Evolutionary conservation across 2,888 invertebrate genomes (phyloP).

Genomic region (Dusona sp.): DNA sequence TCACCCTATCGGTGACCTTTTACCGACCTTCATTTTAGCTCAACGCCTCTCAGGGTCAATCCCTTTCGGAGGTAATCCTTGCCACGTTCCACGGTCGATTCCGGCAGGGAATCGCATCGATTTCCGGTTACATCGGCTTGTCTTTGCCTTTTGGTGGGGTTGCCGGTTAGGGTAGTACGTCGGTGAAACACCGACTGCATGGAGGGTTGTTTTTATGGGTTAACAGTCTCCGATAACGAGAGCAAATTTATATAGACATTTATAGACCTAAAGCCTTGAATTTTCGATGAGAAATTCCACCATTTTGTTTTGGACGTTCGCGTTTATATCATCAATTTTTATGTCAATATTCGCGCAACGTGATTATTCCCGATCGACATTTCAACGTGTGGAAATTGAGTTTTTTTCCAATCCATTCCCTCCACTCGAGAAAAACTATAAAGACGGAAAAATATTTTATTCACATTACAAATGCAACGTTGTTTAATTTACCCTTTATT

Average conservation of each 20-base stretch:
- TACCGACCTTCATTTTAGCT: constrained; percentile 38
- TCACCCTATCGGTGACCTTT: constrained; percentile 37
- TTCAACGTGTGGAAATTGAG: constrained; percentile 12
- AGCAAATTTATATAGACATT: constrained; percentile 14
- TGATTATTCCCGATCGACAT: not conserved
- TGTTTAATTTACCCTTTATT: not conserved
- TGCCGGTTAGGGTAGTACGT: not conserved
- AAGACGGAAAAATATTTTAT: not conserved
- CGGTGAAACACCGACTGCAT: constrained; percentile 17
- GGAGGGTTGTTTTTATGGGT: constrained; percentile 25
- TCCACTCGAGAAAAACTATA: not conserved
- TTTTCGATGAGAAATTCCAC: not conserved
- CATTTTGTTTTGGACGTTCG: constrained; percentile 1
- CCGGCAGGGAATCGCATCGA: constrained; percentile 50
- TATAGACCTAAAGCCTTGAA: constrained; percentile 8
- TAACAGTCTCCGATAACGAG: constrained; percentile 24
- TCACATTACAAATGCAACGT: not conserved
- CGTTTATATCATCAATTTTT: constrained; percentile 10
- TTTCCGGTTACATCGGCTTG: constrained; percentile 50
- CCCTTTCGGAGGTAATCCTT: constrained; percentile 59
- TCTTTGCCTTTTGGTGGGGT: constrained; percentile 33
- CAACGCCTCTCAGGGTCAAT: constrained; percentile 54
- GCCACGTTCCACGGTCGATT: constrained; percentile 41
- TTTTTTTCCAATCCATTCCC: not conserved
- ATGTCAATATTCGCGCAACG: not conserved